A percentile compares a stretch with the other conserved stretches of the same genome.
These are phyloP conservation scores for Gymnocephalus cernua DNA, from an alignment of 2,113 vertebrate species.

Conservation along the genomic window DNA sequence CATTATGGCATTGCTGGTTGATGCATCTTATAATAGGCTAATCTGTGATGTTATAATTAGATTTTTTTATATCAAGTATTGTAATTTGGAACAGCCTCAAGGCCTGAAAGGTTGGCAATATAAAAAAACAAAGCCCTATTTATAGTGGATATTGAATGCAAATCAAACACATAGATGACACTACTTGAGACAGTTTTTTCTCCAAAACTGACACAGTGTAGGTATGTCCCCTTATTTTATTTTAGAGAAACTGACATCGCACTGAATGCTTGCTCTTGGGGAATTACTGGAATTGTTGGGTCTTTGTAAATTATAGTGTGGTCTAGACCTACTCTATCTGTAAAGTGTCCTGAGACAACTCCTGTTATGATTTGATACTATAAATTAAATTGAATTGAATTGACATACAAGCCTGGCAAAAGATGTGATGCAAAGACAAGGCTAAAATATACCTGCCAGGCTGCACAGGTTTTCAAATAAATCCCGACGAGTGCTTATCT, in stretches of 20 bases:
- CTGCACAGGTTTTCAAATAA: conserved; percentile 11
- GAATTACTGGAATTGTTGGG: too few species aligned
- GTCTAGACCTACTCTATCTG: too few species aligned
- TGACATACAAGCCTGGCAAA: conserved; percentile 10
- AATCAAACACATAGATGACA: conserved; percentile 9
- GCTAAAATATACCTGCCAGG: conserved; percentile 11
- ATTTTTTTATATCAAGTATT: conserved; percentile 27
- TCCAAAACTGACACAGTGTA: conserved; percentile 1
- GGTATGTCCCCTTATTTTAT: not conserved
- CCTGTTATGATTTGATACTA: too few species aligned
- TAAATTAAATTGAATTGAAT: too few species aligned
- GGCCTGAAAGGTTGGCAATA: not conserved
- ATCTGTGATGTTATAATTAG: conserved; percentile 16
- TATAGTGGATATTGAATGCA: conserved; percentile 22
- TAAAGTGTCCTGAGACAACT: too few species aligned
- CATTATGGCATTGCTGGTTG: not conserved
- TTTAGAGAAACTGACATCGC: conserved; percentile 26
- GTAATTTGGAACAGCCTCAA: conserved; percentile 34
- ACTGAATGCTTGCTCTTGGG: too few species aligned
- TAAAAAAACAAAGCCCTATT: conserved; percentile 19
- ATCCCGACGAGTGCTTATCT: not conserved
- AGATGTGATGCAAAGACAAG: conserved; percentile 36
- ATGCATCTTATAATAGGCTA: conserved; percentile 17
- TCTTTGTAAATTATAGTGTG: too few species aligned
- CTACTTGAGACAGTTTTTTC: conserved; percentile 10